Evolutionary conservation across 2,888 invertebrate species (phyloP), one percentile per base, ranked within the genome.

Genomic region (Augochlorella aurata): DNA sequence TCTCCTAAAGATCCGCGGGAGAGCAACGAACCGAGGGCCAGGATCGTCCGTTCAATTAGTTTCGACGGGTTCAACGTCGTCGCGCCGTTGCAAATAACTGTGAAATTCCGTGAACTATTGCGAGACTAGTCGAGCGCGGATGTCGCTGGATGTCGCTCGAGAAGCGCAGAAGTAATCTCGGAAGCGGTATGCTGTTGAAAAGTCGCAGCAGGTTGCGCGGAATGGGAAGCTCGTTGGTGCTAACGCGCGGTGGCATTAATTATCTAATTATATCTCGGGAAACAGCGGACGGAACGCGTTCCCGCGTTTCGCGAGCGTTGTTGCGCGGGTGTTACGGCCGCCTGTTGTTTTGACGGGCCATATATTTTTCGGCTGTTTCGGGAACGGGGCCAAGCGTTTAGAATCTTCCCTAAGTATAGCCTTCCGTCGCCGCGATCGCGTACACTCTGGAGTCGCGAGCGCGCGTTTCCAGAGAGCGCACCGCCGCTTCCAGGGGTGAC

Each of bases 361-460:
- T 88, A 88, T 87, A 88, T 88, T 88, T 88, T 88, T 88, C 87
- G 82, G 52, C 75, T 69, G 86, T 85, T 89, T 87, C 81, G 90
- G 90, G 90, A 91, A 88, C 87, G 63, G 79, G 88, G 90, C 91
- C 90, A 90, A 91, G 86, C 89, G 89, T 90, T 91, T 90, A 86
- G 89, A 88, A 86, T 81, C 85, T 58, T 58, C 24, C 86, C 92
- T 91, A 92, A 92, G 91, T 92, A 92, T 92, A 91, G 90, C 87
- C 67, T 21, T 21, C 68, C 70, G 69, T 71, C 50, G 65, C 50
- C 74, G 67, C 63, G 76, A 67, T 71, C 81, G 74, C 74, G 58
- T 81, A 73, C 63, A 74, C 71, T 77, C 82, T 47, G 63, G 21
- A 71, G 61, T 63, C 54, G 50, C 54, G 81, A 87, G 74, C 82